Percentiles rank a stretch among this genome's conserved stretches.
Conservation (phyloP, 2,113 vertebrate genomes). For the Chaenogobius annularis region DNA sequence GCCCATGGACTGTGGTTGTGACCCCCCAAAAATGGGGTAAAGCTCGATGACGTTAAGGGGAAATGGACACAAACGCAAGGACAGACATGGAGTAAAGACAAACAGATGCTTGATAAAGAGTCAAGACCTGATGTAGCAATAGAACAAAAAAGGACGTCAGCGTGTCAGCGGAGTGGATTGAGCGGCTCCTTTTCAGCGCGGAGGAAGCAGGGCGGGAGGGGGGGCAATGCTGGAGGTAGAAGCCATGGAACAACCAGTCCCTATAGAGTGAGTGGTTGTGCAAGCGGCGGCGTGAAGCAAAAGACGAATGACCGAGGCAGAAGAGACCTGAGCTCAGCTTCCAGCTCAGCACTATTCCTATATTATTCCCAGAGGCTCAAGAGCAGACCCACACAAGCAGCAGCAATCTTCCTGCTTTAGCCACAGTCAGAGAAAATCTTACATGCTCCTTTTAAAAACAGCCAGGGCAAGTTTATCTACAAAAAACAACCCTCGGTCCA, state of each 20-base stretch:
- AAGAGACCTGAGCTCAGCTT: constrained; percentile 66
- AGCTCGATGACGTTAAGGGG: constrained; percentile 50
- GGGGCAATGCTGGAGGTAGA: constrained; percentile 27
- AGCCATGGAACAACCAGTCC: constrained; percentile 46
- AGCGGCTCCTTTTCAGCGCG: constrained; percentile 52
- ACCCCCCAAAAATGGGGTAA: constrained; percentile 64
- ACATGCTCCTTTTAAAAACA: constrained; percentile 31
- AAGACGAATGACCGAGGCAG: constrained; percentile 40
- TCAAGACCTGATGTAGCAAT: constrained; percentile 62
- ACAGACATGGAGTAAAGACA: constrained; percentile 46
- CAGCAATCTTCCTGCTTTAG: constrained; percentile 55
- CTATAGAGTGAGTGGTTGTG: constrained; percentile 27
- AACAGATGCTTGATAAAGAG: constrained; percentile 60
- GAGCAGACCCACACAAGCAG: constrained; percentile 55
- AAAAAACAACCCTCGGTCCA: constrained; percentile 40
- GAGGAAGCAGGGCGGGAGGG: constrained; percentile 41
- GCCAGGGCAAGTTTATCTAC: constrained; percentile 34
- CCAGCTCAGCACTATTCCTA: constrained; percentile 69
- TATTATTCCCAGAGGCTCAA: constrained; percentile 62
- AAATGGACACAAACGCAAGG: constrained; percentile 41
- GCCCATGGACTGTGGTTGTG: constrained; percentile 66
- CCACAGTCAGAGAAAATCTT: constrained; percentile 39
- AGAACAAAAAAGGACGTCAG: constrained; percentile 37
- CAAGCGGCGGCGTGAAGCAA: constrained; percentile 24
- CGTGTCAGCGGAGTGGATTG: constrained; percentile 35